Base-by-base conservation (phyloP, 1,140 invertebrate species). In the Antheraea pernyi region DNA sequence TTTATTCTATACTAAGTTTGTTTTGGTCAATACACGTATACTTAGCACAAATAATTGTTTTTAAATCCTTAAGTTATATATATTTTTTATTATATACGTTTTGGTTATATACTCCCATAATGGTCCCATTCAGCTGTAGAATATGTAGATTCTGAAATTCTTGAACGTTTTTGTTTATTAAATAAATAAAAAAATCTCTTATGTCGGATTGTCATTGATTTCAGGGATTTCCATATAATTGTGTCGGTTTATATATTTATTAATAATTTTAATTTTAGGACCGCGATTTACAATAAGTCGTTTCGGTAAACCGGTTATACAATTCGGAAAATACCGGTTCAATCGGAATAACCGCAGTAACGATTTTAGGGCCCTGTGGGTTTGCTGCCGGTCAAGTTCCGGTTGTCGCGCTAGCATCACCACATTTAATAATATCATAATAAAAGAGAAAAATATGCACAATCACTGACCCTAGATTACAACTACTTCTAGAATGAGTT, bases 351-450 rank as follows among this genome's bases (percentile, higher is more conserved):
- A 89, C 62, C 79, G 87, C 4, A 89, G 86, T 60, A 71, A 59
- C 0, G 85, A 82, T 0, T 65, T 73, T 6, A 80, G 79, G 36
- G 77, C 76, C 0, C 48, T 83, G 8, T 91, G 89, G 89, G 80
- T 84, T 19, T 91, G 89, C 62, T 83, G 80, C 39, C 77, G 87
- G 16, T 78, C 82, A 64, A 80, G 80, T 46, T 69, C 77, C 2
- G 89, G 89, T n/a, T 91, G 89, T 68, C 76, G 83, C 0, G 86
- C 89, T 5, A 79, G 76, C 9, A 84, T 91, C 59, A 86, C 82
- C 0, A 91, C 87, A 8, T 72, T 85, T 19, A 76, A 89, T 69
- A 78, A 87, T 37, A 59, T 87, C 30, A 84, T 91, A 42, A 70
- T 89, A 59, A 83, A 80, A 16, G 80, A 85, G 30, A 88, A 84